phyloP scores from a whole-genome alignment of 2,797 vertebrate genomes.

The Coranthus polyacanthus region DNA sequence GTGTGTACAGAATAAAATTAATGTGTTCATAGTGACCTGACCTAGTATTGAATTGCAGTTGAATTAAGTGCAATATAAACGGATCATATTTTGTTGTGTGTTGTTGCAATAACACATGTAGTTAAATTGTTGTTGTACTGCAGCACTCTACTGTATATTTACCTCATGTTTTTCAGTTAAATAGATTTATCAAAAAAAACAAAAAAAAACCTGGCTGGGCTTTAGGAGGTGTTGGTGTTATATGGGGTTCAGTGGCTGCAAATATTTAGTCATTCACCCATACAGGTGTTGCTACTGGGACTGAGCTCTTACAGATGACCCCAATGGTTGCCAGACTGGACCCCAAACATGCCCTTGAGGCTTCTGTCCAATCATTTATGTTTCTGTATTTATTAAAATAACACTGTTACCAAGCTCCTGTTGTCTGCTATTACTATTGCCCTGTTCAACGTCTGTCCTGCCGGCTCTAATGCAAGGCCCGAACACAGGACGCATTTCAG shows the following conservation, averaged over 20 bases:
- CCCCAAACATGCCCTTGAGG: conserved; percentile 1
- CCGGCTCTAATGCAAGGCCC: too few relatives aligned
- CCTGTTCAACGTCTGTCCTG: too few relatives aligned
- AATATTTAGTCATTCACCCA: conserved; percentile 51
- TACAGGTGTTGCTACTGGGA: conserved; percentile 48
- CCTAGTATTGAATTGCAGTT: conserved; percentile 47
- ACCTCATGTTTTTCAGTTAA: conserved; percentile 54
- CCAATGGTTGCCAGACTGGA: not conserved
- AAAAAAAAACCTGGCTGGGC: conserved; percentile 12
- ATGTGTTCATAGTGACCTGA: conserved; percentile 34
- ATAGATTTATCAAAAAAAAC: conserved; percentile 56
- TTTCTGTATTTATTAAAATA: conserved; percentile 1
- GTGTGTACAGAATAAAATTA: conserved; percentile 10
- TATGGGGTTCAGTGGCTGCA: conserved; percentile 43
- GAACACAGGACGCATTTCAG: too few relatives aligned
- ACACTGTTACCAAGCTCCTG: conserved; percentile 1
- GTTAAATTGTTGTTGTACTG: conserved; percentile 43
- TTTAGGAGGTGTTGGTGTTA: conserved; percentile 52
- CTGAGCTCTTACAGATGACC: not conserved
- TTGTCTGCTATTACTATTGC: too few relatives aligned
- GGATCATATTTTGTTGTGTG: conserved; percentile 32
- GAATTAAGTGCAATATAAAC: conserved; percentile 34
- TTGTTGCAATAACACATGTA: conserved; percentile 48
- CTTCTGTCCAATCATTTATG: conserved; percentile 18
- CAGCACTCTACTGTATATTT: conserved; percentile 57